A percentile compares a stretch with the other conserved stretches of the same genome.
Evolutionary conservation across 2,113 vertebrate genomes (phyloP).

Genomic region (Paraplagusia blochii): DNA sequence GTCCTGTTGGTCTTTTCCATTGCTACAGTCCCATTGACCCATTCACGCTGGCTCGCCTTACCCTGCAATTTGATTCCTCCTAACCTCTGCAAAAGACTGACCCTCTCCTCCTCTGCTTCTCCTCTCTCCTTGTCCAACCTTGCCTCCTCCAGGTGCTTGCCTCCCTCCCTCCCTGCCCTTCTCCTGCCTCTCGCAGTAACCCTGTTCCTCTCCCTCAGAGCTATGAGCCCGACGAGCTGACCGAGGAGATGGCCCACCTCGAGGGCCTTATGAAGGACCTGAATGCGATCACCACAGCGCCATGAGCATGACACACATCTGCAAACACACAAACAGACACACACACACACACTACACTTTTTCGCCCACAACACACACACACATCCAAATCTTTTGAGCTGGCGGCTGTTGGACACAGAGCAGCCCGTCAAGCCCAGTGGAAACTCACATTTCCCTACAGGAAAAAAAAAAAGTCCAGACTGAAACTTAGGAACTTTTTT

Average conservation of each 20-base stretch:
- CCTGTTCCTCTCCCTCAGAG: conserved; percentile 82
- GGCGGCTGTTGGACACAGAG: conserved; percentile 52
- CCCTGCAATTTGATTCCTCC: conserved; percentile 42
- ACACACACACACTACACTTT: conserved; percentile 1
- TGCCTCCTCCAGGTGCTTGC: conserved; percentile 61
- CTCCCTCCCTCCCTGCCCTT: conserved; percentile 57
- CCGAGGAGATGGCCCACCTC: conserved; percentile 99
- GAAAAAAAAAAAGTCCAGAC: conserved; percentile 50
- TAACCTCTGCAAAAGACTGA: conserved; percentile 54
- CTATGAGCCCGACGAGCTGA: conserved; percentile 96
- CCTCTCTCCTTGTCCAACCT: conserved; percentile 15
- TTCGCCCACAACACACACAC: conserved; percentile 37
- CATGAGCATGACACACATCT: conserved; percentile 46
- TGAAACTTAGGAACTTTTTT: conserved; percentile 59
- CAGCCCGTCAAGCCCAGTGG: conserved; percentile 33
- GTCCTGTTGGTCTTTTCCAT: conserved; percentile 10
- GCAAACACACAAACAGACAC: conserved; percentile 21
- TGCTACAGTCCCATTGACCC: conserved; percentile 62
- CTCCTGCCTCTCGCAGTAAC: conserved; percentile 67
- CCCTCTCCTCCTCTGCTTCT: conserved; percentile 56
- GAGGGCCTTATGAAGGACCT: conserved; percentile 99
- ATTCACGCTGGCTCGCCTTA: conserved; percentile 45
- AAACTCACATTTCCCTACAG: conserved; percentile 25
- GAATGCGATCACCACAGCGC: conserved; percentile 90
- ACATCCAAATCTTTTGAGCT: conserved; percentile 37